phyloP scores from a whole-genome alignment of 2,797 vertebrate genomes.

The Tiaroga cobitis region DNA sequence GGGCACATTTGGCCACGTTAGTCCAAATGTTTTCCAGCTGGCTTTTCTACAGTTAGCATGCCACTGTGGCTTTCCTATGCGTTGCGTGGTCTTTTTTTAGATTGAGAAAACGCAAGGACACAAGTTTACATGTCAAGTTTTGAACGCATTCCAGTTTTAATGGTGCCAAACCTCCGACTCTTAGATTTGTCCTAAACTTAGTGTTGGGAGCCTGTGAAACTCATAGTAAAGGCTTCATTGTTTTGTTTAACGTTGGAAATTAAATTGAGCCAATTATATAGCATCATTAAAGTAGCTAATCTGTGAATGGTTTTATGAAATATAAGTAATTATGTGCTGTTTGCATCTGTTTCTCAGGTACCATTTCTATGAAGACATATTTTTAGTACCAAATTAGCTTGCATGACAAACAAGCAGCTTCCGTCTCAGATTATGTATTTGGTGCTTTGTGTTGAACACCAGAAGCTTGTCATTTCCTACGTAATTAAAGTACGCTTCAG shows the following conservation, averaged over 20 bases:
- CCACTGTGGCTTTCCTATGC: not conserved
- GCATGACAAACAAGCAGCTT: not conserved
- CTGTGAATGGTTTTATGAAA: not conserved
- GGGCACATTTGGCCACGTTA: not conserved
- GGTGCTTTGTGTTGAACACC: not conserved
- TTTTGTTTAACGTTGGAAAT: not conserved
- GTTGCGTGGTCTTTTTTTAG: not conserved
- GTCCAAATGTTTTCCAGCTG: slow-evolving; percentile 34
- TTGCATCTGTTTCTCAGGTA: slow-evolving; percentile 3
- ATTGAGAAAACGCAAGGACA: not conserved
- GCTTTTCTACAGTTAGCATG: not conserved
- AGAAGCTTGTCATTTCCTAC: slow-evolving; percentile 19
- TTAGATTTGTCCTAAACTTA: not conserved
- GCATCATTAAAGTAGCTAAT: not conserved
- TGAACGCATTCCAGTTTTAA: not conserved
- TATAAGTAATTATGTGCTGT: not conserved
- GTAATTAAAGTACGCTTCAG: slow-evolving; percentile 43
- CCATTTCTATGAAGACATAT: not conserved
- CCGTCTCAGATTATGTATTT: not conserved
- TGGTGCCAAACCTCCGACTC: not conserved
- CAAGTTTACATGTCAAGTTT: not conserved
- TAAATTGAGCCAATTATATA: not conserved
- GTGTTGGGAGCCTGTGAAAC: not conserved
- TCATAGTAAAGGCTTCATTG: not conserved
- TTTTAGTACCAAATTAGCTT: not conserved